These are phyloP conservation scores for Loriculus beryllinus DNA, from an alignment of 2,797 vertebrate genomes.

Conservation along the genomic window DNA sequence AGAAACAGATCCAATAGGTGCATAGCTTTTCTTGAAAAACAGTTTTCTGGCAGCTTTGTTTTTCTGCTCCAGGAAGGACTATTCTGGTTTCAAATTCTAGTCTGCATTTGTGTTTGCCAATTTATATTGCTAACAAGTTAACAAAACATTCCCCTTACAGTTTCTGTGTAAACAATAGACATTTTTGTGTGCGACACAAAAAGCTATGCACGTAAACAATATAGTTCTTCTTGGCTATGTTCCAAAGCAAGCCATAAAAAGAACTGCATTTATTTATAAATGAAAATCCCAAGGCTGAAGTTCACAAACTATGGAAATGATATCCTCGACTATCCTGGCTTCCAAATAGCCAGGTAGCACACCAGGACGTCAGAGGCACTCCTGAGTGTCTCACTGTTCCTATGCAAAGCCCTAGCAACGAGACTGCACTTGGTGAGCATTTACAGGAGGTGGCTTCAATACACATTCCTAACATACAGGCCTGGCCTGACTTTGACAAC, in stretches of 20 bases:
- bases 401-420: slow-evolving; percentile 31
- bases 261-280: not conserved
- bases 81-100: not conserved
- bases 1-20: not conserved
- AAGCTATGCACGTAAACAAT: not conserved
- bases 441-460: slow-evolving; percentile 1
- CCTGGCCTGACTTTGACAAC: not conserved
- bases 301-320: not conserved
- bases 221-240: not conserved
- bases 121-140: slow-evolving; percentile 14
- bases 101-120: not conserved
- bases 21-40: not conserved
- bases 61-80: not conserved
- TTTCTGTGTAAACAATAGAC: slow-evolving; percentile 30
- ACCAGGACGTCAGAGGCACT: not conserved
- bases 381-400: rapidly evolving
- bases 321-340: not conserved
- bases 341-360: not conserved
- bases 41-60: not conserved
- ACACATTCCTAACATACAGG: slow-evolving; percentile 32
- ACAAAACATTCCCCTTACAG: slow-evolving; percentile 2
- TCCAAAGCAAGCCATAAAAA: not conserved
- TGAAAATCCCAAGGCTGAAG: not conserved
- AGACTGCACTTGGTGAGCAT: not conserved
- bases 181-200: not conserved